Conservation (phyloP, 1,140 invertebrate species). For the Brachionus paranguensis region DNA sequence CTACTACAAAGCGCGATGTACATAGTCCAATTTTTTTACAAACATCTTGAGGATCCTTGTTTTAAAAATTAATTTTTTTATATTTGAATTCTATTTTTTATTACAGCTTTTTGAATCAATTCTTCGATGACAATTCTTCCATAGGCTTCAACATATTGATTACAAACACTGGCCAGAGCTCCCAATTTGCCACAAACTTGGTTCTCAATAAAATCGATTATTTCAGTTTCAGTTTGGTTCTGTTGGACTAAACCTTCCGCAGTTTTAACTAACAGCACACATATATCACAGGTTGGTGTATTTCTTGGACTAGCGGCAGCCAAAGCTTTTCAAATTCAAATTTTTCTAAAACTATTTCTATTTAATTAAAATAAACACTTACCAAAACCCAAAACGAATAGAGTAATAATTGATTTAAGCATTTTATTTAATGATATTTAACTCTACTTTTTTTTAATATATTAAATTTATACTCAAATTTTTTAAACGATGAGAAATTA, state of each 20-base stretch:
- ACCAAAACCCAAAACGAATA: neutral
- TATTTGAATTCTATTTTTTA: neutral
- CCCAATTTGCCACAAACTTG: conserved; percentile 34
- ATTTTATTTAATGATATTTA: neutral
- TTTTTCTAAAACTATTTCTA: neutral
- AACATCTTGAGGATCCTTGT: neutral
- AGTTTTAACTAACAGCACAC: neutral
- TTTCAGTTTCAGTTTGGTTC: conserved; percentile 17
- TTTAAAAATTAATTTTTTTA: neutral
- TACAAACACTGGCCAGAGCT: neutral
- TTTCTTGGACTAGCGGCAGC: neutral
- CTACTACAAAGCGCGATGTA: neutral
- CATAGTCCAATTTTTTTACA: conserved; percentile 19
- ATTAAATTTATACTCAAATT: neutral
- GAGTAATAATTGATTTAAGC: neutral
- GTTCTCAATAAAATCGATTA: neutral
- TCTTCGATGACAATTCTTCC: conserved; percentile 1
- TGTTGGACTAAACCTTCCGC: neutral
- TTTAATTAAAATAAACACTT: neutral
- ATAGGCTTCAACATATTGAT: conserved; percentile 24
- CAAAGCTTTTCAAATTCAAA: neutral
- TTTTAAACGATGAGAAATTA: neutral
- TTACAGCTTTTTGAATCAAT: conserved; percentile 15
- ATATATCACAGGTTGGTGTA: conserved; percentile 4
- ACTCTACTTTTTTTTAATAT: neutral